Evolutionary conservation across 2,888 invertebrate genomes (phyloP).

Genomic region (Philereme transversata): DNA sequence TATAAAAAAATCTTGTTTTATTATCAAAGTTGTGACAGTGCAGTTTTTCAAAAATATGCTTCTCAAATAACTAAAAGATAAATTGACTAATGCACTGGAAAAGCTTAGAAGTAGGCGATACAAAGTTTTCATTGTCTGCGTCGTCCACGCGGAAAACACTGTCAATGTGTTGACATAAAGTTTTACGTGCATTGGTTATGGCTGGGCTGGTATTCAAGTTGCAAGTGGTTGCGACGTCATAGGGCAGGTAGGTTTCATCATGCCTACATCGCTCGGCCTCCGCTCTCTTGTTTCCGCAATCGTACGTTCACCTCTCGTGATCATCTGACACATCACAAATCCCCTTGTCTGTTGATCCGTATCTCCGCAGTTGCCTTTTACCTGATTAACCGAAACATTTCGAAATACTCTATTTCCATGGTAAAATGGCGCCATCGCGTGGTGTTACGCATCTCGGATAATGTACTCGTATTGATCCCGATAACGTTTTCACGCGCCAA

Average conservation of each 20-base stretch:
- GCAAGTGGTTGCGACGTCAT: constrained; percentile 52
- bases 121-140: constrained; percentile 1
- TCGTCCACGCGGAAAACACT: constrained; percentile 47
- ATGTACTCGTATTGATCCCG: constrained; percentile 1
- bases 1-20: too few species aligned
- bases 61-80: not conserved
- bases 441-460: constrained; percentile 1
- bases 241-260: constrained; percentile 66
- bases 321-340: constrained; percentile 42
- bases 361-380: constrained; percentile 18
- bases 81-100: not conserved
- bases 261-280: constrained; percentile 55
- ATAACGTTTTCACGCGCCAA: constrained; percentile 9
- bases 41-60: not conserved
- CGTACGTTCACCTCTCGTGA: constrained; percentile 69
- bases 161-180: constrained; percentile 34
- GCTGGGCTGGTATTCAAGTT: constrained; percentile 9
- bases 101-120: constrained; percentile 2
- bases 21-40: too few species aligned
- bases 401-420: constrained; percentile 1
- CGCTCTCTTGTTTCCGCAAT: constrained; percentile 67
- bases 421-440: not conserved
- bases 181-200: constrained; percentile 32
- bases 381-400: constrained; percentile 6
- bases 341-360: constrained; percentile 41